A percentile compares a stretch with the other conserved stretches of the same genome.
phyloP scores from a whole-genome alignment of 2,113 vertebrate genomes.

The Sylvia atricapilla region DNA sequence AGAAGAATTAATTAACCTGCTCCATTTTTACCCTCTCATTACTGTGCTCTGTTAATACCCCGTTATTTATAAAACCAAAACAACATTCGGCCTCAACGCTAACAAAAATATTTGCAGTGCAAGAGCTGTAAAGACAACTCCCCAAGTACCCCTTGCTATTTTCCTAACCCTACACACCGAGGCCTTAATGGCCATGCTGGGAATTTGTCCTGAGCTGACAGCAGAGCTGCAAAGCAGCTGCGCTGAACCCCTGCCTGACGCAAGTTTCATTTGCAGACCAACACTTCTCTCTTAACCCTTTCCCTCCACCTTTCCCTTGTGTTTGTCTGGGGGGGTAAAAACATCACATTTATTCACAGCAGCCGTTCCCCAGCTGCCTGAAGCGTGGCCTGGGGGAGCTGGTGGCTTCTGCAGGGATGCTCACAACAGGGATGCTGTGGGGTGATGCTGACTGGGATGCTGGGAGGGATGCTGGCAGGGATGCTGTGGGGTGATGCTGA shows the following conservation, averaged over 20 bases:
- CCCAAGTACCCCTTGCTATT: conserved; percentile 54
- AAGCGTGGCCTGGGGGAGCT: background rate
- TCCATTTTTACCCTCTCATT: conserved; percentile 36
- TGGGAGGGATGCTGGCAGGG: background rate
- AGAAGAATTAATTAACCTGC: conserved; percentile 51
- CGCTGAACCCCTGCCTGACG: conserved; percentile 16
- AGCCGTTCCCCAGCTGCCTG: background rate
- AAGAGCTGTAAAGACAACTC: conserved; percentile 55
- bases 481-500: background rate
- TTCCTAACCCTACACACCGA: conserved; percentile 65
- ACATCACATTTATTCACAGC: background rate
- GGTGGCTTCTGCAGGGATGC: background rate
- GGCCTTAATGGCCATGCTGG: conserved; percentile 66
- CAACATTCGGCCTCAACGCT: background rate
- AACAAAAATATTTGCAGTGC: conserved; percentile 39
- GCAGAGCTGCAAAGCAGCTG: conserved; percentile 47
- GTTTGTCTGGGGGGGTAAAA: background rate
- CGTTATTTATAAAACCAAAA: conserved; percentile 42
- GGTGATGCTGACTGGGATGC: background rate
- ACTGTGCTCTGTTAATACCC: conserved; percentile 9
- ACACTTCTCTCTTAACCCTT: conserved; percentile 55
- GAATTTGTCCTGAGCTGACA: conserved; percentile 62
- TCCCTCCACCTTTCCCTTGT: background rate
- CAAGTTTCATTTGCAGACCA: conserved; percentile 51
- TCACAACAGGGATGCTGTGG: background rate